phyloP scores from a whole-genome alignment of 2,888 invertebrate genomes.

The Hesperia comma region DNA sequence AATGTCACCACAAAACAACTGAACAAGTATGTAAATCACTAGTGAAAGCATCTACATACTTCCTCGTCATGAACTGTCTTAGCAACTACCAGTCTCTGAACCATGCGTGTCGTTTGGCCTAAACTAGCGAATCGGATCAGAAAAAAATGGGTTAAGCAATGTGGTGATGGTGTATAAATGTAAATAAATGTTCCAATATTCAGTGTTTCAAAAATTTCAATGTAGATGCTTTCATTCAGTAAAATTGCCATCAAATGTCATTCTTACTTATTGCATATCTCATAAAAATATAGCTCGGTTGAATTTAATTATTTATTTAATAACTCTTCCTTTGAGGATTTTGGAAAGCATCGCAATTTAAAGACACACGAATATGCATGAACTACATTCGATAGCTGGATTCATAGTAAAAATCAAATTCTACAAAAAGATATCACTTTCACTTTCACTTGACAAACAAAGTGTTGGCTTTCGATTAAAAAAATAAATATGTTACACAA shows the following conservation, averaged over 20 bases:
- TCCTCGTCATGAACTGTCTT: not conserved
- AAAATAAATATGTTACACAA: not conserved
- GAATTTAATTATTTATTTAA: too few relatives aligned
- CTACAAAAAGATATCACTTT: slow-evolving; percentile 52
- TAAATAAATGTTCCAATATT: not conserved
- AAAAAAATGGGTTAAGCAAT: slow-evolving; percentile 13
- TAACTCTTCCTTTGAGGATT: too few relatives aligned
- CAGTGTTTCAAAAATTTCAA: slow-evolving; percentile 13
- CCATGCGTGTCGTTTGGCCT: slow-evolving; percentile 9
- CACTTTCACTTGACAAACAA: slow-evolving; percentile 54
- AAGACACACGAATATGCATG: not conserved
- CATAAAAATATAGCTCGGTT: too few relatives aligned
- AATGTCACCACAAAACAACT: slow-evolving; percentile 38
- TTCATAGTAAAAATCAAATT: slow-evolving; percentile 25
- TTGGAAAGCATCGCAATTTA: too few relatives aligned
- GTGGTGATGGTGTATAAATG: slow-evolving; percentile 13
- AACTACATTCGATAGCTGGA: not conserved
- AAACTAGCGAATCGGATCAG: slow-evolving; percentile 15
- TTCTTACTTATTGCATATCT: not conserved
- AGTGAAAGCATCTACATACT: slow-evolving; percentile 47
- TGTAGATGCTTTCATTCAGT: slow-evolving; percentile 41
- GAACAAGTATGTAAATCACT: slow-evolving; percentile 39
- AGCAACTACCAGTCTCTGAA: slow-evolving; percentile 1
- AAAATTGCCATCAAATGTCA: slow-evolving; percentile 8
- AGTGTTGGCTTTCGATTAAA: slow-evolving; percentile 24